phyloP scores from a whole-genome alignment of 2,888 invertebrate genomes.

The Microdon myrmicae region DNA sequence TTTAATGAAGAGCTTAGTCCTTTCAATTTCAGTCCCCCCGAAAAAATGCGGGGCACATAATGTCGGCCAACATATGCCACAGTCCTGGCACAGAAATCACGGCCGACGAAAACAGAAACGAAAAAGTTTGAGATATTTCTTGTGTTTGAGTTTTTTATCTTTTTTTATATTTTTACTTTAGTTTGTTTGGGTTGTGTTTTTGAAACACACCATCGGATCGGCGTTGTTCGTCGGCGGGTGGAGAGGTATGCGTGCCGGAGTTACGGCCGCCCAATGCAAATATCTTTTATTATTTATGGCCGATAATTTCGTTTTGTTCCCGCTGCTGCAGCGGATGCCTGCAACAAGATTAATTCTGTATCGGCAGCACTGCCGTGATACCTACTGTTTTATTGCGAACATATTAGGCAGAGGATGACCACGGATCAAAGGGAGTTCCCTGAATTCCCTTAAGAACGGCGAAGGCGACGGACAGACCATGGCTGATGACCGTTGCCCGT shows the following conservation, averaged over 20 bases:
- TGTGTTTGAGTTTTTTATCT: constrained; percentile 5
- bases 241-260: constrained; percentile 1
- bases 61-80: constrained; percentile 49
- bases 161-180: constrained; percentile 7
- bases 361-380: constrained; percentile 47
- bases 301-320: constrained; percentile 41
- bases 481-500: constrained; percentile 36
- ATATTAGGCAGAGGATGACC: constrained; percentile 57
- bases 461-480: constrained; percentile 3
- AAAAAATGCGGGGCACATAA: constrained; percentile 4
- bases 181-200: not conserved
- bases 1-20: constrained; percentile 54
- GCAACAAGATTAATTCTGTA: constrained; percentile 48
- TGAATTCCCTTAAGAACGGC: constrained; percentile 47
- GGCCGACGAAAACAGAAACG: not conserved
- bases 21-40: constrained; percentile 24
- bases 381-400: constrained; percentile 60
- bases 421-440: constrained; percentile 55
- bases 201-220: constrained; percentile 1
- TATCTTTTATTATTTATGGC: constrained; percentile 57
- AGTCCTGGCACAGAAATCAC: constrained; percentile 6
- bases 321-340: constrained; percentile 17
- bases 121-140: constrained; percentile 2
- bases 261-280: constrained; percentile 54
- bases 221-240: constrained; percentile 9